These are phyloP conservation scores for Carduelis carduelis DNA, from an alignment of 2,797 vertebrate genomes.

Conservation along the genomic window DNA sequence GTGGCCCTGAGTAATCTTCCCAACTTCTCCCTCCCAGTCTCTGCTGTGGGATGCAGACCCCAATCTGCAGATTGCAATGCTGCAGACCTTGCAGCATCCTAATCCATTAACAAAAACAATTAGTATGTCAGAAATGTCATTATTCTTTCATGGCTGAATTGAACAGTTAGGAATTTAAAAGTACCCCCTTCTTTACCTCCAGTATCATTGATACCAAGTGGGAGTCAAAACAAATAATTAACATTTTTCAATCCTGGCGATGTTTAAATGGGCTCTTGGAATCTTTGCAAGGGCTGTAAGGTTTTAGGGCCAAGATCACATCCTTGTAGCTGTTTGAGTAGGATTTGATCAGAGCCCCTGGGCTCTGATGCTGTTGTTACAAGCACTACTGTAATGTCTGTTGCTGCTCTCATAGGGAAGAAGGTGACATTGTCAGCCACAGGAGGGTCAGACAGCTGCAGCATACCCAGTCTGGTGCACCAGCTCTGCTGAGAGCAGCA, in stretches of 20 bases:
- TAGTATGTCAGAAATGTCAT: background rate
- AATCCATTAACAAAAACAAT: background rate
- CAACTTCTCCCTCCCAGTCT: background rate
- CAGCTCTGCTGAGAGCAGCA: background rate
- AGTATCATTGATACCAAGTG: background rate
- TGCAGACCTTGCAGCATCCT: background rate
- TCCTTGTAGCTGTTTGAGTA: background rate
- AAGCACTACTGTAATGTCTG: background rate
- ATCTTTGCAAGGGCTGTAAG: background rate
- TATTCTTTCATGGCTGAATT: background rate
- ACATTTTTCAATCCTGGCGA: background rate
- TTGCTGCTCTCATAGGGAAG: background rate
- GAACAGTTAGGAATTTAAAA: background rate
- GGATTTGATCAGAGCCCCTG: background rate
- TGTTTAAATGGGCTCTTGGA: background rate
- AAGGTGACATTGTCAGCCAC: background rate
- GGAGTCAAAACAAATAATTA: background rate
- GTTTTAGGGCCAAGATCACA: background rate
- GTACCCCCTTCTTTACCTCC: background rate
- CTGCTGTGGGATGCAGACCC: background rate
- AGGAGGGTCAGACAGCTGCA: background rate
- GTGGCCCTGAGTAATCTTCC: background rate
- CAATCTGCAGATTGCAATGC: too few relatives aligned
- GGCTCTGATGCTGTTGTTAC: background rate
- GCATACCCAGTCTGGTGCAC: background rate